A percentile compares a stretch with the other conserved stretches of the same genome.
phyloP scores from a whole-genome alignment of 1,140 invertebrate species.

The Leucophenga varia region DNA sequence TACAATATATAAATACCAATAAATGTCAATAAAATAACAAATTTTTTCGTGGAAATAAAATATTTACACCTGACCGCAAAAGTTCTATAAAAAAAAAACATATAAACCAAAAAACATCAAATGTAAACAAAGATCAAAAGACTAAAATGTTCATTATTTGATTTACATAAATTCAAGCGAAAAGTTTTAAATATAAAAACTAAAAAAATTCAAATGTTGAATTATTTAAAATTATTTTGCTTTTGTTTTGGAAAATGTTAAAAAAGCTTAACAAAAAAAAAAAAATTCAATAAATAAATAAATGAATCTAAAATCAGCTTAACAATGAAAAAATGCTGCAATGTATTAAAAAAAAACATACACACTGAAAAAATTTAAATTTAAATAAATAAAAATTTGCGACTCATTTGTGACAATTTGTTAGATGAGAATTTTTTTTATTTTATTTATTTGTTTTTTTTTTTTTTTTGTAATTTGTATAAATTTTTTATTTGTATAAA shows the following conservation, averaged over 20 bases:
- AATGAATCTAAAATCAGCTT: constrained; percentile 32
- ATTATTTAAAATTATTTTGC: constrained; percentile 43
- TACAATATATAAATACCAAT: constrained; percentile 9
- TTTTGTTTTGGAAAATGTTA: no score
- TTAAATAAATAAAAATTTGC: constrained; percentile 29
- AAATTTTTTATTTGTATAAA: background rate
- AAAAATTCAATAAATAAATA: constrained; percentile 4
- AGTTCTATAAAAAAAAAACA: no score
- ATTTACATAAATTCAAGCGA: constrained; percentile 43
- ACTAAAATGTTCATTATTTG: constrained; percentile 42
- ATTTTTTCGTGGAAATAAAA: constrained; percentile 19
- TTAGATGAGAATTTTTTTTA: constrained; percentile 32
- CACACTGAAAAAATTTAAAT: no score
- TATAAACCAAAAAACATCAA: no score
- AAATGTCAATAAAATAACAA: constrained; percentile 24
- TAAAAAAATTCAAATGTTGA: constrained; percentile 30
- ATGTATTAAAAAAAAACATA: constrained; percentile 22
- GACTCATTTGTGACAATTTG: constrained; percentile 54
- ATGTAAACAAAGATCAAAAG: constrained; percentile 42
- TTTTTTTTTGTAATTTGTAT: constrained; percentile 5
- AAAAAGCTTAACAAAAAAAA: constrained; percentile 5
- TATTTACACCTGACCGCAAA: constrained; percentile 37
- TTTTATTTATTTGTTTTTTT: constrained; percentile 6
- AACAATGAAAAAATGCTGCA: constrained; percentile 34
- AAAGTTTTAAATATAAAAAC: constrained; percentile 16